A percentile compares a stretch with the other conserved stretches of the same genome.
Evolutionary conservation across 2,113 vertebrate species (phyloP).

Genomic region (Heloderma charlesbogerti): DNA sequence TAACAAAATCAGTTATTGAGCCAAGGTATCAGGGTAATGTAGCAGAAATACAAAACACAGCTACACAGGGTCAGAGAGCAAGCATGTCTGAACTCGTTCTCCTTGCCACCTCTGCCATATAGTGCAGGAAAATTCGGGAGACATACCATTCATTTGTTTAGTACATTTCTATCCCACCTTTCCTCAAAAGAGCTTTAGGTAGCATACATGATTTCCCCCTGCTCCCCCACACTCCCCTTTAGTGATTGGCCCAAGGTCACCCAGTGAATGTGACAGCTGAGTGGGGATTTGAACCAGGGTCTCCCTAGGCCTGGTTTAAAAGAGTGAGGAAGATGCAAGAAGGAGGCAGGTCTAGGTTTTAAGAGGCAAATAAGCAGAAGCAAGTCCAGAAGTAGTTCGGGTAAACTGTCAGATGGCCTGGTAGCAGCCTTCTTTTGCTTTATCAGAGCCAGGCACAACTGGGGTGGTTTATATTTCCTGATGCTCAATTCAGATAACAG

Average conservation of each 20-base stretch:
- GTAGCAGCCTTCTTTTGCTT: neutral
- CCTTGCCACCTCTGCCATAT: neutral
- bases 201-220: neutral
- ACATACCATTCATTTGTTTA: neutral
- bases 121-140: neutral
- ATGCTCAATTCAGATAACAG: neutral
- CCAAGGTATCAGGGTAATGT: no score
- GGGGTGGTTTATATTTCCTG: slow-evolving; percentile 8
- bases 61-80: no score
- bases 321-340: neutral
- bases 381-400: neutral
- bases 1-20: no score
- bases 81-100: no score
- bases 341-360: neutral
- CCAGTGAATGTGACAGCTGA: neutral
- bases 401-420: neutral
- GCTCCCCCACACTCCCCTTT: no score
- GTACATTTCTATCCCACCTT: neutral
- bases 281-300: neutral
- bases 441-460: neutral
- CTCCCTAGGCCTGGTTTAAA: no score
- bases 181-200: neutral
- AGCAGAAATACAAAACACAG: no score
- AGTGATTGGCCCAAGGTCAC: neutral
- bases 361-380: neutral